These are phyloP conservation scores for Pterostichus madidus DNA, from an alignment of 2,888 invertebrate species.

Conservation along the genomic window DNA sequence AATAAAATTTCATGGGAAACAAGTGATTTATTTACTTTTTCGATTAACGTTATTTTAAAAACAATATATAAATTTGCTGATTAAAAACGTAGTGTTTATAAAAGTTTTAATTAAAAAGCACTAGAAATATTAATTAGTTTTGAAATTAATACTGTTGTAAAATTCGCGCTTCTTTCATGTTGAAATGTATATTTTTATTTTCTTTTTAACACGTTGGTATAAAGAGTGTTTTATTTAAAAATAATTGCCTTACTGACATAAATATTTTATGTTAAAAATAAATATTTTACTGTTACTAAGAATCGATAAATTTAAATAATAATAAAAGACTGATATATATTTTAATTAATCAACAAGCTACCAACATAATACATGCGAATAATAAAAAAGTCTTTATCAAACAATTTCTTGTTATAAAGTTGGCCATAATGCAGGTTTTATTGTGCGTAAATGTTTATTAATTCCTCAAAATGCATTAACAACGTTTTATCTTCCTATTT, in stretches of 20 bases:
- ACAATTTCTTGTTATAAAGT: slow-evolving; percentile 40
- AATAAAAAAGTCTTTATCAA: slow-evolving; percentile 40
- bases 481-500: slow-evolving; percentile 41
- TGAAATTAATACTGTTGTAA: slow-evolving; percentile 36
- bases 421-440: slow-evolving; percentile 34
- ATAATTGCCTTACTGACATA: slow-evolving; percentile 35
- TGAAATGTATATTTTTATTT: slow-evolving; percentile 12
- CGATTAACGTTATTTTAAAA: slow-evolving; percentile 14
- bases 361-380: slow-evolving; percentile 27
- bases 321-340: slow-evolving; percentile 56
- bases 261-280: slow-evolving; percentile 57
- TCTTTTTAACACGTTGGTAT: slow-evolving; percentile 28
- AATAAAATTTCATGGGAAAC: slow-evolving; percentile 12
- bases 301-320: slow-evolving; percentile 56
- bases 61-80: slow-evolving; percentile 34
- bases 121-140: slow-evolving; percentile 29
- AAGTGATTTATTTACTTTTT: slow-evolving; percentile 13
- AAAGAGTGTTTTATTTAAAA: not conserved
- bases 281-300: slow-evolving; percentile 50
- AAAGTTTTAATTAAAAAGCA: slow-evolving; percentile 30
- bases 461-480: slow-evolving; percentile 47
- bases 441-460: slow-evolving; percentile 38
- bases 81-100: slow-evolving; percentile 3
- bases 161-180: not conserved
- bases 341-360: slow-evolving; percentile 44